Evolutionary conservation across 2,113 vertebrate genomes (phyloP).

Genomic region (Syngnathus typhle): DNA sequence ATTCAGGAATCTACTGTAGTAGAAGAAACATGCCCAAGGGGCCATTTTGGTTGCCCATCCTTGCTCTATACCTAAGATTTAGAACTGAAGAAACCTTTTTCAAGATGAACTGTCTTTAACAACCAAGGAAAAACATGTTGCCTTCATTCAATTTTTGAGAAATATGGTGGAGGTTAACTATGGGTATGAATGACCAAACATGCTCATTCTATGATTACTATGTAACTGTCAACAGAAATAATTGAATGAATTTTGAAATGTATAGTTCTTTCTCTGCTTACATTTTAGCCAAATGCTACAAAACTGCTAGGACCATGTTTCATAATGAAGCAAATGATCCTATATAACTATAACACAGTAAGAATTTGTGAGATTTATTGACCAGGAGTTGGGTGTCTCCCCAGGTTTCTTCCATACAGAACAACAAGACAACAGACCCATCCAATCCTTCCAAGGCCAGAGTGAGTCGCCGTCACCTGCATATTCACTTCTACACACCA

Average conservation of each 20-base stretch:
- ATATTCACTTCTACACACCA: slow-evolving; percentile 35
- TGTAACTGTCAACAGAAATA: background rate
- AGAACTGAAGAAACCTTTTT: too few species aligned
- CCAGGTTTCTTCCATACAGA: slow-evolving; percentile 68
- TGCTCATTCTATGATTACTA: background rate
- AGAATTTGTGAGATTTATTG: slow-evolving; percentile 43
- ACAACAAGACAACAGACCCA: slow-evolving; percentile 67
- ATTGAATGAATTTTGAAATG: background rate
- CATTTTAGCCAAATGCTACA: background rate
- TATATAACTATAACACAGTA: background rate
- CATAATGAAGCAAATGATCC: background rate
- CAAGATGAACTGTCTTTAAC: too few species aligned
- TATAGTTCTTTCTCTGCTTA: background rate
- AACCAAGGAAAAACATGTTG: too few species aligned
- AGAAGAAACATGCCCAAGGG: too few species aligned
- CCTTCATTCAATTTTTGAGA: too few species aligned
- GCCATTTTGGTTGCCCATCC: too few species aligned
- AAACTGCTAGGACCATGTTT: too few species aligned
- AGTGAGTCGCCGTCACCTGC: slow-evolving; percentile 65
- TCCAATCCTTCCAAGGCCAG: slow-evolving; percentile 57
- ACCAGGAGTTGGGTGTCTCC: slow-evolving; percentile 65
- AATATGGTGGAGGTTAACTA: too few species aligned
- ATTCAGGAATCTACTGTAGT: too few species aligned
- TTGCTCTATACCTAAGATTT: too few species aligned
- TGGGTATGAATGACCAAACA: too few species aligned